Percentiles rank a stretch among this genome's conserved stretches.
These are phyloP conservation scores for Clarias platycephalus DNA, from an alignment of 2,797 vertebrate genomes.

Conservation along the genomic window DNA sequence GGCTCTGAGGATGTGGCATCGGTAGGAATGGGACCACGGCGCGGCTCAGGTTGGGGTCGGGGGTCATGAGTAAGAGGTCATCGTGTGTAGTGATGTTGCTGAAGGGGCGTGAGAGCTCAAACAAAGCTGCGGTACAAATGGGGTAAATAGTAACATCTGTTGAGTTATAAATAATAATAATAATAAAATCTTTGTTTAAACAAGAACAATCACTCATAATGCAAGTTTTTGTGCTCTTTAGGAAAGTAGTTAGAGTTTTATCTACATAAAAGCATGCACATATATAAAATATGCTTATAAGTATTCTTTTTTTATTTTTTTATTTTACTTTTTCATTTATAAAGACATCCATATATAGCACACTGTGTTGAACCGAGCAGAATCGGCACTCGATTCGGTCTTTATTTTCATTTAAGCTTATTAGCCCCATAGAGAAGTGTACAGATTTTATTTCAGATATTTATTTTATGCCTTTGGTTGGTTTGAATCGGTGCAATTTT, in stretches of 20 bases:
- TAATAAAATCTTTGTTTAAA: neutral
- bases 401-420: neutral
- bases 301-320: too few species aligned
- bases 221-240: too few species aligned
- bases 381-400: neutral
- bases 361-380: too few species aligned
- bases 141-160: neutral
- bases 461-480: neutral
- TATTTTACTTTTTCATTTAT: too few species aligned
- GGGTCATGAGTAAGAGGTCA: conserved; percentile 66
- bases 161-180: neutral
- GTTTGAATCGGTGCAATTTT: neutral
- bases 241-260: too few species aligned
- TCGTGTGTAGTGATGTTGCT: conserved; percentile 50
- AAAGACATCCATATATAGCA: too few species aligned
- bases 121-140: conserved; percentile 51
- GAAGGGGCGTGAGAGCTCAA: conserved; percentile 50
- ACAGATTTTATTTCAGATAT: neutral
- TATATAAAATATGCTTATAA: too few species aligned
- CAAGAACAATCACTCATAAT: too few species aligned
- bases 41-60: conserved; percentile 19
- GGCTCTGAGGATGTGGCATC: conserved; percentile 47
- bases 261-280: too few species aligned
- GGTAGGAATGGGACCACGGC: conserved; percentile 33
- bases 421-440: neutral